phyloP scores from a whole-genome alignment of 2,888 invertebrate genomes.

The Encarsia formosa region DNA sequence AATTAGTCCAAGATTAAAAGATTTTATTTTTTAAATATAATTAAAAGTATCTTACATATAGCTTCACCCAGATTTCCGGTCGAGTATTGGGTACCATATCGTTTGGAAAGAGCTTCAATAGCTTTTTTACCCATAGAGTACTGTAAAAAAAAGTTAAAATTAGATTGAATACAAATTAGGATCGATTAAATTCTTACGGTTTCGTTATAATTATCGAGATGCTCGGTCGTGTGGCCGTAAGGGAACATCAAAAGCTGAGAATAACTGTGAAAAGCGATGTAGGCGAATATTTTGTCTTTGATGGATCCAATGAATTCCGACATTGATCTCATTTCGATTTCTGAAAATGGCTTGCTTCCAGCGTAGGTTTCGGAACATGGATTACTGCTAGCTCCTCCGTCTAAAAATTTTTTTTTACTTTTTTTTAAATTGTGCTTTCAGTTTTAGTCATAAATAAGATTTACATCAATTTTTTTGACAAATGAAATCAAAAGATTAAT shows the following conservation, averaged over 20 bases:
- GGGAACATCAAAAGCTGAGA: slow-evolving; percentile 67
- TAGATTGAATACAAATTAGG: too few species aligned
- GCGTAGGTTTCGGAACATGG: slow-evolving; percentile 64
- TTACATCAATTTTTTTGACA: too few species aligned
- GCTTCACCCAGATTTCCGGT: slow-evolving; percentile 60
- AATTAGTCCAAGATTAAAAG: too few species aligned
- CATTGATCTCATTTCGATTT: slow-evolving; percentile 59
- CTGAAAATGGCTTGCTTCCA: slow-evolving; percentile 68
- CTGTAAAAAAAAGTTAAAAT: slow-evolving; percentile 45
- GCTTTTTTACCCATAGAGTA: slow-evolving; percentile 46
- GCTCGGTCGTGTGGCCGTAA: slow-evolving; percentile 59
- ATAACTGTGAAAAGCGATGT: slow-evolving; percentile 71
- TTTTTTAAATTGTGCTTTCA: too few species aligned
- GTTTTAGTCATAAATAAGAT: too few species aligned
- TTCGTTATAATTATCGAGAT: slow-evolving; percentile 3
- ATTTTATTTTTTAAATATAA: too few species aligned
- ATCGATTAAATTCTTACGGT: not conserved
- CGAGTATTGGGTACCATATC: slow-evolving; percentile 59
- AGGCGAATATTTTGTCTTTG: slow-evolving; percentile 56
- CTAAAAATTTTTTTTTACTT: too few species aligned
- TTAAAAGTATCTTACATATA: slow-evolving; percentile 59
- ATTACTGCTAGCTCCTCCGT: slow-evolving; percentile 56
- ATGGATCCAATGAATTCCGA: slow-evolving; percentile 56
- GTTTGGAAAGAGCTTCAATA: slow-evolving; percentile 54
- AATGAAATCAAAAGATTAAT: too few species aligned